Evolutionary conservation across 2,113 vertebrate genomes (phyloP), one percentile per base, ranked within the genome.

Genomic region (Lutjanus erythropterus): DNA sequence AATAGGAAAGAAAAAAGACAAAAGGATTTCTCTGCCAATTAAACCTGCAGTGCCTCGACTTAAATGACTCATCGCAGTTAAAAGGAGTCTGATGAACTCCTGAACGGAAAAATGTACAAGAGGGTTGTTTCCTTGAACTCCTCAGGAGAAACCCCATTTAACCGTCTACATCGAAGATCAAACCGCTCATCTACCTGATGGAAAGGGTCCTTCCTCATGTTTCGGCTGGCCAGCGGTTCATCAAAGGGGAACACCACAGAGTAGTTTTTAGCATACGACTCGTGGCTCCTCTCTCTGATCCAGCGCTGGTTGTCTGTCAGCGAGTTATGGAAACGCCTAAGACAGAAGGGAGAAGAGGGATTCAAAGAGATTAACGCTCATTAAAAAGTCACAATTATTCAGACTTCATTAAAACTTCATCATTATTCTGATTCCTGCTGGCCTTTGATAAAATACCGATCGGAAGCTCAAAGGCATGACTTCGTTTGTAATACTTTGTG

Each of bases 181-280:
- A 65, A 61, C 47, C 2, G 5, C 27, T 78, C 42, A n/a, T 58
- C 2, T 88, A 98, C 98, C 97, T 99, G 87, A 0, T 99, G 95
- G 78, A 99, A 94, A 0, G 97, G 96, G 65, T 96, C 97, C 29
- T 72, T 96, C 92, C 97, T 95, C 94, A 96, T 85, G 65, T 97
- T 97, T 14, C 98, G 94, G 2, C 97, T 96, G 0, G 97, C 98
- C 92, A 99, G 94, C 0, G 98, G 97, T 88, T 99, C 98, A 0
- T 99, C 98, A 0, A 97, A 96, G 9, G 97, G 97, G 75, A 99
- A 99, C 23, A 98, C 97, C 0, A 99, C 93, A 0, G 98, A 97
- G 86, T 99, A 99, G 89, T 99, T 99, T 89, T 98, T 99, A 77
- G 97, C 97, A 0, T 99, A 99, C 0, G 98, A 97, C 91, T 99